Conservation (phyloP, 2,888 invertebrate species). For the Hirtodrosophila trivittata region DNA sequence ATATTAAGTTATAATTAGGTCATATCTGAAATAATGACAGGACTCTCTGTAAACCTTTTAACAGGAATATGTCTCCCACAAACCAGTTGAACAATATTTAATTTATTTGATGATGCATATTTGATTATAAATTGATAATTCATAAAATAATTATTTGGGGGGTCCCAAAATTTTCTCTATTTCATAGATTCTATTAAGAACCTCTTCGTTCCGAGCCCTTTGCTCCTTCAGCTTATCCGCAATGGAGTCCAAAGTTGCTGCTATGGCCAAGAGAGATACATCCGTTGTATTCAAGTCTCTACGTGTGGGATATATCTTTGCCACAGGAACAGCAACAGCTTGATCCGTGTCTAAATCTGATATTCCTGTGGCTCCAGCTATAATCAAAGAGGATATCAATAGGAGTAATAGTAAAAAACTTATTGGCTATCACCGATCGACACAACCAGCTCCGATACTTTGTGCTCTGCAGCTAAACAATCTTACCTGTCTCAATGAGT, state of each 20-base stretch:
- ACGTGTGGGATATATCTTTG: slow-evolving; percentile 58
- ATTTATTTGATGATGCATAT: background rate
- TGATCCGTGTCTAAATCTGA: slow-evolving; percentile 7
- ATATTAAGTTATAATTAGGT: too few relatives aligned
- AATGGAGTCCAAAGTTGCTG: slow-evolving; percentile 64
- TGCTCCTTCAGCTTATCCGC: slow-evolving; percentile 62
- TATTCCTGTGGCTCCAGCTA: slow-evolving; percentile 5
- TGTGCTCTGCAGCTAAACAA: too few relatives aligned
- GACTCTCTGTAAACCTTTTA: too few relatives aligned
- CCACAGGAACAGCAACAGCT: slow-evolving; percentile 44
- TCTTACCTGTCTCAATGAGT: too few relatives aligned
- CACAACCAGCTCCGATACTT: too few relatives aligned
- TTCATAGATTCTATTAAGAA: slow-evolving; percentile 64
- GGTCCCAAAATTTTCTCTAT: slow-evolving; percentile 65
- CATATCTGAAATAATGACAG: too few relatives aligned
- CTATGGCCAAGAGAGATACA: slow-evolving; percentile 63
- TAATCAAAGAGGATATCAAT: slow-evolving; percentile 8
- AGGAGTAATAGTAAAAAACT: too few relatives aligned
- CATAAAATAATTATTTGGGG: slow-evolving; percentile 4
- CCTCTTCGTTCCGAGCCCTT: slow-evolving; percentile 60
- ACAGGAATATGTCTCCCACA: too few relatives aligned
- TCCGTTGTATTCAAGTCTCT: slow-evolving; percentile 62
- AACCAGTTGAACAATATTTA: too few relatives aligned
- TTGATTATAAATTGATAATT: slow-evolving; percentile 4
- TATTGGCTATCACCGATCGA: too few relatives aligned